Conservation (phyloP, 1,140 invertebrate genomes). For the Geopemphigus sp. region DNA sequence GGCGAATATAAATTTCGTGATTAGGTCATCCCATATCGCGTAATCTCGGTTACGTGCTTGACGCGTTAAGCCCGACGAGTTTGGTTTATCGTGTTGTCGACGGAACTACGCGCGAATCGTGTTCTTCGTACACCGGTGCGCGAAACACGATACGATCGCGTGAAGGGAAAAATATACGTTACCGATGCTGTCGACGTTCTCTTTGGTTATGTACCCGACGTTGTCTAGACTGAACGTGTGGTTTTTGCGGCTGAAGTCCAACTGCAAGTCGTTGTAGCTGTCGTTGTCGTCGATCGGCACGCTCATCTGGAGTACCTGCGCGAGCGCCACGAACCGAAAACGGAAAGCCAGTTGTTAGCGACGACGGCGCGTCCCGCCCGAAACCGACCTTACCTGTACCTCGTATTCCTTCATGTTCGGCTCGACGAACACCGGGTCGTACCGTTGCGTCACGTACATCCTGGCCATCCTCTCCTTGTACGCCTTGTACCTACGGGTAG, state of each 20-base stretch:
- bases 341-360: not conserved
- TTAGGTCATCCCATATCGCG: too few relatives aligned
- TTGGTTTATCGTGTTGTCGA: too few relatives aligned
- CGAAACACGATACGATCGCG: too few relatives aligned
- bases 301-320: conserved; percentile 79
- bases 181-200: conserved; percentile 58
- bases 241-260: conserved; percentile 84
- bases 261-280: conserved; percentile 71
- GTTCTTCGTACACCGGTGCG: too few relatives aligned
- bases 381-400: conserved; percentile 62
- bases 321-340: not conserved
- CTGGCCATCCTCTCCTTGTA: conserved; percentile 74
- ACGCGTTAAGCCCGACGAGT: too few relatives aligned
- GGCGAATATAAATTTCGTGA: too few relatives aligned
- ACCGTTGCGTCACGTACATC: conserved; percentile 71
- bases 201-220: conserved; percentile 81
- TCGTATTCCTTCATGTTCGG: conserved; percentile 79
- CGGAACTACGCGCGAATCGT: too few relatives aligned
- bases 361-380: not conserved
- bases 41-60: too few relatives aligned
- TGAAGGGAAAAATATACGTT: conserved; percentile 52
- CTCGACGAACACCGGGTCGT: conserved; percentile 76
- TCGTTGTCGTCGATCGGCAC: conserved; percentile 77
- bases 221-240: conserved; percentile 82
- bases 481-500: conserved; percentile 67